These are phyloP conservation scores for Clarias laeviceps DNA, from an alignment of 2,797 vertebrate species.

Conservation along the genomic window DNA sequence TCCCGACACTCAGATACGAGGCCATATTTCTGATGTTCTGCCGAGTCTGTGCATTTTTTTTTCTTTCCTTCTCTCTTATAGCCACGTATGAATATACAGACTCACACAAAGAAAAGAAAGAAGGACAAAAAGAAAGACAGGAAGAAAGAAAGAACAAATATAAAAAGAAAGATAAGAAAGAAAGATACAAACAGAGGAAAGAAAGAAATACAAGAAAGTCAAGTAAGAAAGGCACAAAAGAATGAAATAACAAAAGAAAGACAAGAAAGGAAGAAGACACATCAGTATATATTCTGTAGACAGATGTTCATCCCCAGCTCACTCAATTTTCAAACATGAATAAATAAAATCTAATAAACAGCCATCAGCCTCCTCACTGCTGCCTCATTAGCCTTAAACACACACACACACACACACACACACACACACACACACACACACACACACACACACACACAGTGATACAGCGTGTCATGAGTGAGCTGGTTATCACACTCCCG, in stretches of 20 bases:
- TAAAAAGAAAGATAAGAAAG: not conserved
- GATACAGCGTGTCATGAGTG: too few relatives aligned
- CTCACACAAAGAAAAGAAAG: too few relatives aligned
- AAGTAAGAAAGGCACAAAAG: too few relatives aligned
- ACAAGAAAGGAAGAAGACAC: not conserved
- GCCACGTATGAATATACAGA: not conserved
- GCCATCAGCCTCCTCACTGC: not conserved
- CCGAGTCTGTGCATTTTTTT: conserved; percentile 39
- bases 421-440: not conserved
- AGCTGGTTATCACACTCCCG: too few relatives aligned
- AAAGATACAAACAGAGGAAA: too few relatives aligned
- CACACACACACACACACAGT: too few relatives aligned
- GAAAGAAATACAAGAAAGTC: too few relatives aligned
- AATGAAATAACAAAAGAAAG: not conserved
- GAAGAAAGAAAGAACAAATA: not conserved
- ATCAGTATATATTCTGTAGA: not conserved
- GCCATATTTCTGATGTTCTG: conserved; percentile 51
- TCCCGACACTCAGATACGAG: conserved; percentile 35
- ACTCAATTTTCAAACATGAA: not conserved
- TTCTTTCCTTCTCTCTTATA: not conserved
- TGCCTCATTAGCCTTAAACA: conserved; percentile 1
- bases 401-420: conserved; percentile 5
- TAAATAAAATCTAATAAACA: not conserved
- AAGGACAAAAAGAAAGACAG: too few relatives aligned
- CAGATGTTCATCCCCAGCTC: not conserved